A percentile compares a stretch with the other conserved stretches of the same genome.
Evolutionary conservation across 2,888 invertebrate species (phyloP).

Genomic region (Gisinianus flammeolus): DNA sequence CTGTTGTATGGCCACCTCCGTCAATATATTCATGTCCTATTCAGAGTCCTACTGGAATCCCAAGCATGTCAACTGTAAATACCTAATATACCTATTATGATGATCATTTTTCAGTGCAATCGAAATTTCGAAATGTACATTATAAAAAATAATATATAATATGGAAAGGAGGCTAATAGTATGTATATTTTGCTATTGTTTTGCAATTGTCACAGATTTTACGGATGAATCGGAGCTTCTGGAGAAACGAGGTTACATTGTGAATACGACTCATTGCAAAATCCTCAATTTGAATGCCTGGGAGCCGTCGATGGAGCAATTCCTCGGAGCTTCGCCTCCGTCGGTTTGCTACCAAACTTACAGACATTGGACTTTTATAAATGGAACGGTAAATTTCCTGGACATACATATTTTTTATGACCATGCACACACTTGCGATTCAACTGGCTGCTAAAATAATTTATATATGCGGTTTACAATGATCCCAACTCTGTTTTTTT

Average conservation of each 20-base stretch:
- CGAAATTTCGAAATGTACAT: not conserved
- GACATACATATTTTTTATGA: too few relatives aligned
- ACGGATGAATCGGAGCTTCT: constrained; percentile 43
- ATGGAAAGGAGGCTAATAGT: not conserved
- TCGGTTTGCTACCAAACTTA: constrained; percentile 31
- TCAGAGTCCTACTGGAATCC: constrained; percentile 8
- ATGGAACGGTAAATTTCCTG: constrained; percentile 37
- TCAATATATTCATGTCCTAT: not conserved
- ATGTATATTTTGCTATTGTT: not conserved
- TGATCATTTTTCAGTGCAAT: too few relatives aligned
- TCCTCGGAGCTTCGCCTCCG: constrained; percentile 33
- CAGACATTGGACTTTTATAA: constrained; percentile 48
- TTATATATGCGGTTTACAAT: too few relatives aligned
- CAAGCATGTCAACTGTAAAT: not conserved
- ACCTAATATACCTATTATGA: not conserved
- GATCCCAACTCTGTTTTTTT: not conserved
- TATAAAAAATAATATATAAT: not conserved
- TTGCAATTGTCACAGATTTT: not conserved
- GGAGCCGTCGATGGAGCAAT: constrained; percentile 48
- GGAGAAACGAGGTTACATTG: constrained; percentile 42
- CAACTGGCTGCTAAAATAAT: too few relatives aligned
- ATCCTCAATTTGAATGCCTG: constrained; percentile 52
- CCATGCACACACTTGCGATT: too few relatives aligned
- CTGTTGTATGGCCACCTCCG: not conserved
- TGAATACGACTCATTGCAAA: constrained; percentile 46